Evolutionary conservation across 2,113 vertebrate genomes (phyloP), one percentile per base, ranked within the genome.

Genomic region (Pleuronectes platessa): DNA sequence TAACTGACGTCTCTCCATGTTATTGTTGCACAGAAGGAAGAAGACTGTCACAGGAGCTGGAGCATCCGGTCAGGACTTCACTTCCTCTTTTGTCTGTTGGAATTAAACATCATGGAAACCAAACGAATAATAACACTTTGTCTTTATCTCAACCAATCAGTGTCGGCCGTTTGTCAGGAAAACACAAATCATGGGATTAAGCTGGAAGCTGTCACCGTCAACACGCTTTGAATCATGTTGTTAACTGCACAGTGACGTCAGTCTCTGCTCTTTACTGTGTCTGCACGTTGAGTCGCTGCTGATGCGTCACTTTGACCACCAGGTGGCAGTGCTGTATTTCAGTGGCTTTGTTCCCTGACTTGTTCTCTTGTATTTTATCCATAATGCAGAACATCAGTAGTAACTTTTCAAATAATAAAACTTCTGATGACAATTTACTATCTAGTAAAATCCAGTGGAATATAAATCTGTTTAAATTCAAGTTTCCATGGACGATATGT

Each of bases 321-420:
- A 89, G 92, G 56, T 77, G 91, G 86, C 86, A 85, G 83, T 68
- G 79, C 1, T 79, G 80, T 24, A 24, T 26, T 49, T 69, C 78
- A 82, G 68, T 81, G 62, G 60, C 21, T n/a, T 71, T 49, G n/a
- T 27, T 60, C 49, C 49, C 62, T 18, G 14, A 13, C 26, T 31
- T 27, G 55, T 58, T 58, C 24, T 51, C 1, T 17, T 17, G 14
- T 18, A 5, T 51, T 6, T 18, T 59, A 40, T 51, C 27, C 20
- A 35, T n/a, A 69, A 56, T 27, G 61, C 49, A 51, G 10, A 58
- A 67, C 67, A 78, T 89, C 77, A 87, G 81, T 88, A 42, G 71
- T 61, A 68, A 54, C 62, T 47, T 75, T 31, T 83, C 54, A 63
- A 55, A 74, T 73, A 74, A 65, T 53, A 75, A 27, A 86, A 88